Evolutionary conservation across 2,888 invertebrate genomes (phyloP), one percentile per base, ranked within the genome.

Genomic region (Seira sanloemensis): DNA sequence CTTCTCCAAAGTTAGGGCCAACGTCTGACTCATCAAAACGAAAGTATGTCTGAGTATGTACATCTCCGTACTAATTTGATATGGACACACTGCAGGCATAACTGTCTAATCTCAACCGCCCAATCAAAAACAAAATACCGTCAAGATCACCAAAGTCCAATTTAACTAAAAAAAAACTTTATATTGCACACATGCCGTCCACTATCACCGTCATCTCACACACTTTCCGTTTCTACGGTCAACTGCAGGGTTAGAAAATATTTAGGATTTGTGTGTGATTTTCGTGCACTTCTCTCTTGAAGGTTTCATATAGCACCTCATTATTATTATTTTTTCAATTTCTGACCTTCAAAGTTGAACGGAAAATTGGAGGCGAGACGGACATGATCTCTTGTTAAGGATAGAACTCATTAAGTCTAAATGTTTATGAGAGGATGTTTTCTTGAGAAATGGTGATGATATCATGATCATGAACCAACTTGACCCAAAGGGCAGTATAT

Each of bases 361-460:
- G 69, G 27, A 66, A 66, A 66, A 69, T 19, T 69, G 25, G 69
- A 27, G 69, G 69, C 27, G 69, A 69, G 69, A 25, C 69, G 18
- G 7, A 23, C 25, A 69, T 69, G 69, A 25, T 25, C 18, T 37
- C 37, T 37, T 69, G 26, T 25, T 27, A 69, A 24, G 18, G 19
- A 26, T 69, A 1, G 18, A 27, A 19, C 25, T 21, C 18, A 62
- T 62, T 21, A n/a, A 69, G 26, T 16, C 9, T 7, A 69, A 69
- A 69, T 27, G 26, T 9, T 23, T n/a, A 26, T 69, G 19, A 69
- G 27, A 69, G 24, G 23, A 67, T 37, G 4, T 37, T 37, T 37
- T 37, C 37, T 37, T 37, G 37, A 37, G 37, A 37, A 67, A 21
- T 62, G 18, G 18, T 62, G 21, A n/a, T 21, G 21, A 19, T n/a